These are phyloP conservation scores for Hesperophylax magnus DNA, from an alignment of 1,140 invertebrate species.

Conservation along the genomic window DNA sequence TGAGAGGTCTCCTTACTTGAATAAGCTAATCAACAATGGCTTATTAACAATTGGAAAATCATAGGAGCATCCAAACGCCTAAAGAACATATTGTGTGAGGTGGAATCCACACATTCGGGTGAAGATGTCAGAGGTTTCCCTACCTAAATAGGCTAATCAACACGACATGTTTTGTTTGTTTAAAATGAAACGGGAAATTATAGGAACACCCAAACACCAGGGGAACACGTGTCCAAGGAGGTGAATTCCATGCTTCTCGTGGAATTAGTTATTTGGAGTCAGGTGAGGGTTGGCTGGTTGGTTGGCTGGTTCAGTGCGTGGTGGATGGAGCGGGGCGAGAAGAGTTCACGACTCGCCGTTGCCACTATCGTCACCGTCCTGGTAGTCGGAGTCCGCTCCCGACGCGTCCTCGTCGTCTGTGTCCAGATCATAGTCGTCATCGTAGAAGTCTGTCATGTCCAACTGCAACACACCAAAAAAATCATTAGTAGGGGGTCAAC, in stretches of 20 bases:
- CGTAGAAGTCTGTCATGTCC: conserved; percentile 94
- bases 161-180: neutral
- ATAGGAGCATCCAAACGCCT: no score
- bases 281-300: neutral
- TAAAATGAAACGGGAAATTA: neutral
- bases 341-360: conserved; percentile 78
- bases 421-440: conserved; percentile 90
- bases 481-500: no score
- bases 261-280: neutral
- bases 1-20: no score
- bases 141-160: conserved; percentile 26
- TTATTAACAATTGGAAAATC: no score
- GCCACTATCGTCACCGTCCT: conserved; percentile 86
- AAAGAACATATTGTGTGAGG: no score
- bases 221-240: neutral
- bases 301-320: neutral
- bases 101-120: no score
- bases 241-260: neutral
- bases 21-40: no score
- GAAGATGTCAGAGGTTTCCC: conserved; percentile 23
- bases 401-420: conserved; percentile 81
- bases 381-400: conserved; percentile 75
- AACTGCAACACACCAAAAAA: conserved; percentile 65
- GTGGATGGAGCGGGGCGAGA: neutral
- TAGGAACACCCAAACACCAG: conserved; percentile 2